Percentiles rank a stretch among this genome's conserved stretches.
Conservation (phyloP, 2,888 invertebrate species). For the Chorisops tibialis region DNA sequence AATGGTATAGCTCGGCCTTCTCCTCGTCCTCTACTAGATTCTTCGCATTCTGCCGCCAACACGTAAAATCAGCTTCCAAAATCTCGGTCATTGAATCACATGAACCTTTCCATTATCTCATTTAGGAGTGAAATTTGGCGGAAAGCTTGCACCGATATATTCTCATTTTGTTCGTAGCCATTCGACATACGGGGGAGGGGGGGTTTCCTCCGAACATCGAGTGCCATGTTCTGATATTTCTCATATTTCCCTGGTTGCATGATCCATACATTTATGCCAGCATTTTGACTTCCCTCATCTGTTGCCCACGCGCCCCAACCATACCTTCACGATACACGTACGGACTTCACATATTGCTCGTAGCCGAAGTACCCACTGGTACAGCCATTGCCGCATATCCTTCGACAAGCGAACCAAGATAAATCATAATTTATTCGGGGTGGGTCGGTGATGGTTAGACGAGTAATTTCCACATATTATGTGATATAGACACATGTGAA, state of each 20-base stretch:
- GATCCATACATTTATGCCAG: too few relatives aligned
- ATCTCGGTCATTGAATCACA: conserved; percentile 27
- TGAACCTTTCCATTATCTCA: conserved; percentile 28
- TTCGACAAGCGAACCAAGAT: conserved; percentile 6
- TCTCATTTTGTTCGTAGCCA: conserved; percentile 12
- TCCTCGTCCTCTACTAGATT: too few relatives aligned
- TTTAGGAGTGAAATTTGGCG: conserved; percentile 31
- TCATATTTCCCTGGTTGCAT: too few relatives aligned
- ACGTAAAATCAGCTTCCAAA: neutral
- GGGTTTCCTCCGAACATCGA: too few relatives aligned
- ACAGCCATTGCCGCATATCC: too few relatives aligned
- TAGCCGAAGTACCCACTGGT: too few relatives aligned
- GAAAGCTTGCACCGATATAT: conserved; percentile 27
- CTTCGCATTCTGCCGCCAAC: too few relatives aligned
- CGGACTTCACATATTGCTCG: too few relatives aligned
- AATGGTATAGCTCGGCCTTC: too few relatives aligned
- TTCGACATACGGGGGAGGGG: neutral
- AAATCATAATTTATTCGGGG: conserved; percentile 25
- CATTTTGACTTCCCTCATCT: conserved; percentile 3
- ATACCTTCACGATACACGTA: too few relatives aligned
- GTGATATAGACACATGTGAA: neutral
- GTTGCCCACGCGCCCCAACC: conserved; percentile 7
- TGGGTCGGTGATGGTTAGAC: neutral
- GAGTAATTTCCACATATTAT: conserved; percentile 19
- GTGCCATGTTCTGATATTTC: too few relatives aligned